Evolutionary conservation across 2,888 invertebrate genomes (phyloP), one percentile per base, ranked within the genome.

Genomic region (Seira musarum): DNA sequence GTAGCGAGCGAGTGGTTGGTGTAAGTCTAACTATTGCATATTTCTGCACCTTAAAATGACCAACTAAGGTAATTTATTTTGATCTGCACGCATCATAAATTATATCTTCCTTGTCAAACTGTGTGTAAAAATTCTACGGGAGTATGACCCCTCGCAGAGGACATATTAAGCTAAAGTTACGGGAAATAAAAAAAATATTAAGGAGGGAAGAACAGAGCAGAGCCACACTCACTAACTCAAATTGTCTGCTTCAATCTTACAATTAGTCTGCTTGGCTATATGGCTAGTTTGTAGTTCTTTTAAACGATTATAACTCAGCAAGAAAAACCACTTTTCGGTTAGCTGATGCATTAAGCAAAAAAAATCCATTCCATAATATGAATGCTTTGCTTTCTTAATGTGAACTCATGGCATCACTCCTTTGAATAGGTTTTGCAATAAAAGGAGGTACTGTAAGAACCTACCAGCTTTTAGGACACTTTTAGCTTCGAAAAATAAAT

Each of bases 21-120:
- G 30, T 8, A 30, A 30, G 8, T 5, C 30, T 30, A 30, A 30
- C n/a, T 30, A 30, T 30, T 30, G 30, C 30, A 30, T 30, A 30
- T 8, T 30, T 30, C 30, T 30, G 30, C 30, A 53, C 53, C 53
- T n/a, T 13, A 53, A 53, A 53, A 17, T 57, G 70, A 63, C 66
- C 72, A 78, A 78, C 65, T 65, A 46, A 70, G 66, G 65, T 80
- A 68, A 80, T 73, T 80, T 74, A 80, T 74, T 80, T 69, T 74
- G 80, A 80, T 74, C 80, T 80, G 73, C 66, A 73, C 73, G 67
- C 73, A 69, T 80, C 79, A 80, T 80, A 80, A 80, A 80, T 80
- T 80, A 80, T 80, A 67, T 72, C 60, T 67, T 72, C 6, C 67
- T 78, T 78, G 78, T 79, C 78, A 79, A 79, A 72, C 66, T 72